Conservation (phyloP, 2,888 invertebrate species). For the Drosophila cognata region DNA sequence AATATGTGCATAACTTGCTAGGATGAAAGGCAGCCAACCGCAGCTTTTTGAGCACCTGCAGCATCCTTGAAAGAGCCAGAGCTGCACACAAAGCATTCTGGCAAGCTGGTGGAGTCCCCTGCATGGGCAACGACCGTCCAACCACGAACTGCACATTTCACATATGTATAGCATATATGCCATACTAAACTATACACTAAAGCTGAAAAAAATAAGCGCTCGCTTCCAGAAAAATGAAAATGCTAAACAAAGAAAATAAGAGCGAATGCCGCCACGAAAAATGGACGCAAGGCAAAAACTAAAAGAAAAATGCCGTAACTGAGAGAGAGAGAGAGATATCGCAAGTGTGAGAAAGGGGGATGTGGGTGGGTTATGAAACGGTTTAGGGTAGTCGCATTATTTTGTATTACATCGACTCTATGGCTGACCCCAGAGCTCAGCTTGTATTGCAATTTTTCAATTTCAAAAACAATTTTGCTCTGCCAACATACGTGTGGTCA, state of each 20-base stretch:
- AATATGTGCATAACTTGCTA: constrained; percentile 73
- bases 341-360: neutral
- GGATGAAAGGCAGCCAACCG: constrained; percentile 34
- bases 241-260: constrained; percentile 81
- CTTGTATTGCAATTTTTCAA: constrained; percentile 82
- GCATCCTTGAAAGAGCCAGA: constrained; percentile 59
- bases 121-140: constrained; percentile 19
- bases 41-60: constrained; percentile 68
- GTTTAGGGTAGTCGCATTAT: constrained; percentile 61
- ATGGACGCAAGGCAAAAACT: constrained; percentile 61
- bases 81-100: constrained; percentile 50
- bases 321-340: constrained; percentile 8
- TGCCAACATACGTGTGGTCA: constrained; percentile 82
- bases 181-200: constrained; percentile 46
- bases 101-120: constrained; percentile 7
- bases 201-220: constrained; percentile 25
- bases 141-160: constrained; percentile 48
- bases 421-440: constrained; percentile 68
- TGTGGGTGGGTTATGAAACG: neutral
- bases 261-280: constrained; percentile 61
- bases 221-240: constrained; percentile 69
- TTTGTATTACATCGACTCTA: constrained; percentile 74
- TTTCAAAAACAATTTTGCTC: constrained; percentile 82
- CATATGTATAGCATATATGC: constrained; percentile 34
- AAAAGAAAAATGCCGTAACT: constrained; percentile 70